Conservation (phyloP, 2,888 invertebrate species). For the Drymonia ruficornis region DNA sequence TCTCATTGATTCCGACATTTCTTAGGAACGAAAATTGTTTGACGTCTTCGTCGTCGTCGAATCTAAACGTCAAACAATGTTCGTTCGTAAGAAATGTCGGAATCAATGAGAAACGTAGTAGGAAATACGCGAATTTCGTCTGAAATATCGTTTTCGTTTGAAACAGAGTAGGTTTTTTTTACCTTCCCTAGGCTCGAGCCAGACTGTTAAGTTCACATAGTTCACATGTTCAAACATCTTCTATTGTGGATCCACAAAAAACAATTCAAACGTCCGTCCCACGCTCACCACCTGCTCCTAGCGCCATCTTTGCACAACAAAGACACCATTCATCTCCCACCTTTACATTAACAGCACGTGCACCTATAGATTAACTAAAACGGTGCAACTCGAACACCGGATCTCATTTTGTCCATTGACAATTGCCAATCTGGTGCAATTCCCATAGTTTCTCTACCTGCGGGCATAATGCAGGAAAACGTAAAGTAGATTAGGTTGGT, state of each 20-base stretch:
- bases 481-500: slow-evolving; percentile 10
- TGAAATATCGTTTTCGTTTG: no score
- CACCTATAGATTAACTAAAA: slow-evolving; percentile 10
- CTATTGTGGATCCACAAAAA: not conserved
- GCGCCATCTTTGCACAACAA: slow-evolving; percentile 26
- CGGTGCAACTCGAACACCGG: slow-evolving; percentile 12
- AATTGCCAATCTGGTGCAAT: slow-evolving; percentile 28
- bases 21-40: no score
- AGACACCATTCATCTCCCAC: slow-evolving; percentile 15
- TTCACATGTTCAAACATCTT: slow-evolving; percentile 10
- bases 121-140: no score
- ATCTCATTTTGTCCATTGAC: slow-evolving; percentile 21
- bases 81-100: no score
- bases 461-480: slow-evolving; percentile 14
- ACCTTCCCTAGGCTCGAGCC: not conserved
- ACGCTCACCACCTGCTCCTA: slow-evolving; percentile 33
- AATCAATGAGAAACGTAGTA: no score
- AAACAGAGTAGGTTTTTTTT: no score
- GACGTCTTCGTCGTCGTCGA: no score
- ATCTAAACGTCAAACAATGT: no score
- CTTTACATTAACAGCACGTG: slow-evolving; percentile 44
- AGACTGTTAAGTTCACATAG: slow-evolving; percentile 14
- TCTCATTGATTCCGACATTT: no score
- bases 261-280: slow-evolving; percentile 14
- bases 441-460: slow-evolving; percentile 69